Percentiles rank a stretch among this genome's conserved stretches.
Conservation (phyloP, 2,888 invertebrate species). For the Tetranychus piercei region DNA sequence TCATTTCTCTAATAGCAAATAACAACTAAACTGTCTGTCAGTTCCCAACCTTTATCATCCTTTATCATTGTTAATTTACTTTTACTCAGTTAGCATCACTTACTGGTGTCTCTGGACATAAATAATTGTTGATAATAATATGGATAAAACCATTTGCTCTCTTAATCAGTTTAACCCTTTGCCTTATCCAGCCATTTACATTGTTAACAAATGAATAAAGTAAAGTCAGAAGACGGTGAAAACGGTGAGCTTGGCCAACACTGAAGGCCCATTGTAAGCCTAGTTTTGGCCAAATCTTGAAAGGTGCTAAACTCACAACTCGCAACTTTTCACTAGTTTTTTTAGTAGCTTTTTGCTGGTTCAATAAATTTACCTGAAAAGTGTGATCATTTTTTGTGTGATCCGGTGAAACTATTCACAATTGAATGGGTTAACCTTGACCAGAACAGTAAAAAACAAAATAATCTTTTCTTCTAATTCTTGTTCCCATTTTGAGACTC, state of each 20-base stretch:
- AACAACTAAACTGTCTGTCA: not conserved
- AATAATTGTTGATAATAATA: not conserved
- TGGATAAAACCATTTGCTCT: not conserved
- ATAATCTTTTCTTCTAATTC: no score
- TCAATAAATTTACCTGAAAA: not conserved
- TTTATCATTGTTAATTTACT: not conserved
- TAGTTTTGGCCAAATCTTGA: no score
- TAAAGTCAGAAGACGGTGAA: no score
- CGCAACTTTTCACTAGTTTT: no score
- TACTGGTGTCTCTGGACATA: not conserved
- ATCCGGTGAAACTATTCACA: not conserved
- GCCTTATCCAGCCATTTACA: not conserved
- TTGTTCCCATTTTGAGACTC: no score
- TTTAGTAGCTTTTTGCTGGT: no score
- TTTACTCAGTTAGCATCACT: not conserved
- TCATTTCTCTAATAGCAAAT: not conserved
- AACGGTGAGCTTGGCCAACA: no score
- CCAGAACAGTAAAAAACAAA: no score
- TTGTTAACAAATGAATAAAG: no score
- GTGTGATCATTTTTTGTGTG: not conserved
- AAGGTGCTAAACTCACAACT: no score
- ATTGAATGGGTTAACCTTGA: not conserved
- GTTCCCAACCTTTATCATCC: not conserved
- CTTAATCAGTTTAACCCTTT: slow-evolving; percentile 1
- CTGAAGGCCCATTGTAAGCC: no score